Conservation (phyloP, 1,140 invertebrate species). For the Drosophila ercepeae region DNA sequence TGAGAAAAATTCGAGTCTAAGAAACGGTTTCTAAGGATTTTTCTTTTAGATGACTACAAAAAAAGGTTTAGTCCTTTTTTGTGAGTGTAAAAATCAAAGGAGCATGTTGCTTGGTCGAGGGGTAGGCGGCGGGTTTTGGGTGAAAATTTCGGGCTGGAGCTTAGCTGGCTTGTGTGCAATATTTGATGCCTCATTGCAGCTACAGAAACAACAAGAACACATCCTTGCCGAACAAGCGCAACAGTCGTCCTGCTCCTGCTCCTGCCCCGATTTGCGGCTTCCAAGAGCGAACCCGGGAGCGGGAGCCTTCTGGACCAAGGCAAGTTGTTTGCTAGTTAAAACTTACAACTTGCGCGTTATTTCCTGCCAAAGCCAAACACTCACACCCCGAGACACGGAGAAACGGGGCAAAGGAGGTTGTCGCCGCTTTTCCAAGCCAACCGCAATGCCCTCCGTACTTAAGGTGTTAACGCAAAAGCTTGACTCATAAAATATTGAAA, state of each 20-base stretch:
- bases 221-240: constrained; percentile 64
- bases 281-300: constrained; percentile 5
- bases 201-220: constrained; percentile 58
- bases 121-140: no score
- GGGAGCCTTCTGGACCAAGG: constrained; percentile 20
- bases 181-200: constrained; percentile 81
- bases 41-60: no score
- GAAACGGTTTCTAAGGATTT: no score
- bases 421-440: constrained; percentile 6
- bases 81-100: no score
- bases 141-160: not conserved
- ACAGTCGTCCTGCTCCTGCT: constrained; percentile 31
- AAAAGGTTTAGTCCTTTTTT: no score
- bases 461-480: constrained; percentile 82
- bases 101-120: not conserved
- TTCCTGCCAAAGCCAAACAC: constrained; percentile 62
- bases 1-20: not conserved
- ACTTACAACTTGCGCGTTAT: constrained; percentile 81
- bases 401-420: not conserved
- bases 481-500: constrained; percentile 84
- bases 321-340: constrained; percentile 74
- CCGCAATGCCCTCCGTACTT: constrained; percentile 77
- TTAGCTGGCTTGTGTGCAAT: constrained; percentile 52
- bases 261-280: constrained; percentile 24
- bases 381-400: not conserved